Evolutionary conservation across 2,797 vertebrate species (phyloP).

Genomic region (Pitangus sulphuratus): DNA sequence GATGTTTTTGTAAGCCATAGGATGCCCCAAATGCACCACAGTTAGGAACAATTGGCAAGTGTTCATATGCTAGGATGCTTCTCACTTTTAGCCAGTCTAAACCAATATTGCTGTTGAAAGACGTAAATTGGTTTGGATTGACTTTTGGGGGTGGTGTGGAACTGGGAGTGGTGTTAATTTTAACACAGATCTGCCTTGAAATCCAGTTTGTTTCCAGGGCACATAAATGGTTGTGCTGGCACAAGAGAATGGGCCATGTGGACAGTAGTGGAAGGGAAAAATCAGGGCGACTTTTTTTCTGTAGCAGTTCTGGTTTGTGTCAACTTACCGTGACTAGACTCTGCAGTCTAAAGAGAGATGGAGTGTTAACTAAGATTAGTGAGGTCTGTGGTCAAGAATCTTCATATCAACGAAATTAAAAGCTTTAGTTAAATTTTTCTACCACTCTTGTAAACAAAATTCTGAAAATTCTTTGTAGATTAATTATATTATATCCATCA

Average conservation of each 20-base stretch:
- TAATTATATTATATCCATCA: background rate
- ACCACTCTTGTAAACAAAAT: background rate
- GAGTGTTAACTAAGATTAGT: background rate
- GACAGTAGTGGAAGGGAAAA: background rate
- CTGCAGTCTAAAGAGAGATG: background rate
- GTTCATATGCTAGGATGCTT: background rate
- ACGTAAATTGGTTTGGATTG: background rate
- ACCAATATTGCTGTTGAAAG: background rate
- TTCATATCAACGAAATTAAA: background rate
- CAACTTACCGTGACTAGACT: background rate
- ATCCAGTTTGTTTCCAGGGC: background rate
- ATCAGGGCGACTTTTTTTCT: background rate
- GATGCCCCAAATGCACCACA: background rate
- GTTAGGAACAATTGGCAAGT: background rate
- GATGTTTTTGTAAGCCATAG: background rate
- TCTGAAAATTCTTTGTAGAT: background rate
- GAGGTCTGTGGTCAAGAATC: background rate
- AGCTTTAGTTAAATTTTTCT: background rate
- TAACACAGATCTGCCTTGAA: background rate
- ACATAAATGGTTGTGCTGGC: background rate
- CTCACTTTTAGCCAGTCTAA: background rate
- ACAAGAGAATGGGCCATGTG: background rate
- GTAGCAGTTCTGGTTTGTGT: background rate
- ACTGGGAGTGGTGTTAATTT: background rate
- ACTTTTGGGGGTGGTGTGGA: background rate